Evolutionary conservation across 2,113 vertebrate species (phyloP), one percentile per base, ranked within the genome.

Genomic region (Numida meleagris): DNA sequence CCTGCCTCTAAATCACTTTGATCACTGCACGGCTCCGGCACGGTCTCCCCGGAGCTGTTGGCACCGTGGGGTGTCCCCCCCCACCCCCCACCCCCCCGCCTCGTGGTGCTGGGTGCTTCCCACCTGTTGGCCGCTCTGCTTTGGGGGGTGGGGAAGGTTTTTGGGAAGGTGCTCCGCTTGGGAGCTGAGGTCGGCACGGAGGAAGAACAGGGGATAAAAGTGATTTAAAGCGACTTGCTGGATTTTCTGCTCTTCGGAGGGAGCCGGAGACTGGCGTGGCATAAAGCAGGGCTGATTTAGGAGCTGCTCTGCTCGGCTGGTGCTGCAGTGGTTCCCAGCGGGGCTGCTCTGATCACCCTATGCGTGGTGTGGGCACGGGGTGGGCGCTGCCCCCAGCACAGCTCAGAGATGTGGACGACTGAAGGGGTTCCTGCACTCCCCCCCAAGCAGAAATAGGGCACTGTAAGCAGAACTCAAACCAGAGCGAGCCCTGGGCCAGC

Each of bases 61-160:
- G 43, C 45, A 70, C 46, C 0, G 1, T 0, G 1, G 5, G 79
- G 34, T 62, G 34, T 62, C 74, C 40, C 2, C 0, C 0, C 0
- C 15, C 43, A 6, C 9, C 21, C 50, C 0, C 2, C 1, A 9
- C 0, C 27, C 0, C 10, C 50, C 5, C 6, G 19, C 50, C 0
- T n/a, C 1, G 0, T 21, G 5, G 1, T 7, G 17, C 51, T 48
- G 88, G 62, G 1, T 29, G n/a, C 21, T 10, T 87, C 83, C 59
- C 74, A 29, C 27, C 53, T 14, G 1, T 33, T 48, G 40, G 16
- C 68, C 38, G 19, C 3, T 0, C 31, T 5, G 36, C 25, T 12
- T 40, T 33, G 8, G 29, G 8, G 29, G 45, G 8, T 4, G 12
- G 3, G 14, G 17, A 66, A 24, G n/a, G 18, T 2, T 6, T 50